Percentiles rank a stretch among this genome's conserved stretches.
Conservation (phyloP, 2,113 vertebrate species). For the Puntigrus tetrazona region DNA sequence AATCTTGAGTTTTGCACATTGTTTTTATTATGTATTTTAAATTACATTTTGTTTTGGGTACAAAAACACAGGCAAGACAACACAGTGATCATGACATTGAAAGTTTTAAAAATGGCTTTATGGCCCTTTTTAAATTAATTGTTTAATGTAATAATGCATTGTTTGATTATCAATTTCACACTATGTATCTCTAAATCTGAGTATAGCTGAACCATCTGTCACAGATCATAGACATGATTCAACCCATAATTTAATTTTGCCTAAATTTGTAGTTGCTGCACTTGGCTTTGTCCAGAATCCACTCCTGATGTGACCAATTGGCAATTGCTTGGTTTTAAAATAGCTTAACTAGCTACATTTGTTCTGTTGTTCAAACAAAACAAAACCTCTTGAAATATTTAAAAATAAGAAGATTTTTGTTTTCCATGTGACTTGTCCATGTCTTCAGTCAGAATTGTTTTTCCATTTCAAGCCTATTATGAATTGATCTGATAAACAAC, state of each 20-base stretch:
- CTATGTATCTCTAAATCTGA: background rate
- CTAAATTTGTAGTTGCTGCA: background rate
- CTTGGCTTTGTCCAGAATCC: background rate
- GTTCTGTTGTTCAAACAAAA: background rate
- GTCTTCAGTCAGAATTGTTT: background rate
- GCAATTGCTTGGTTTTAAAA: background rate
- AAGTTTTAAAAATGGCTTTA: background rate
- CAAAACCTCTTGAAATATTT: background rate
- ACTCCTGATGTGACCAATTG: background rate
- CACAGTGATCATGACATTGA: background rate
- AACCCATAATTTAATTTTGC: background rate
- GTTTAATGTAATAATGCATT: background rate
- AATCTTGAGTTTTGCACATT: background rate
- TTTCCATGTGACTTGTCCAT: background rate
- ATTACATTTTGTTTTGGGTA: background rate
- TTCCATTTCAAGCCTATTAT: background rate
- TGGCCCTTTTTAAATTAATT: too few species aligned
- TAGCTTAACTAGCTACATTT: background rate
- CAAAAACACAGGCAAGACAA: background rate
- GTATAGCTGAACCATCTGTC: background rate
- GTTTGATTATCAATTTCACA: background rate
- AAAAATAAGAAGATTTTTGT: background rate
- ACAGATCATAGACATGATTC: background rate
- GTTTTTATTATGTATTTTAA: too few species aligned
- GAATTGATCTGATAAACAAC: background rate